Percentiles rank a stretch among this genome's conserved stretches.
These are phyloP conservation scores for Autographa gamma DNA, from an alignment of 2,888 invertebrate genomes.

Conservation along the genomic window DNA sequence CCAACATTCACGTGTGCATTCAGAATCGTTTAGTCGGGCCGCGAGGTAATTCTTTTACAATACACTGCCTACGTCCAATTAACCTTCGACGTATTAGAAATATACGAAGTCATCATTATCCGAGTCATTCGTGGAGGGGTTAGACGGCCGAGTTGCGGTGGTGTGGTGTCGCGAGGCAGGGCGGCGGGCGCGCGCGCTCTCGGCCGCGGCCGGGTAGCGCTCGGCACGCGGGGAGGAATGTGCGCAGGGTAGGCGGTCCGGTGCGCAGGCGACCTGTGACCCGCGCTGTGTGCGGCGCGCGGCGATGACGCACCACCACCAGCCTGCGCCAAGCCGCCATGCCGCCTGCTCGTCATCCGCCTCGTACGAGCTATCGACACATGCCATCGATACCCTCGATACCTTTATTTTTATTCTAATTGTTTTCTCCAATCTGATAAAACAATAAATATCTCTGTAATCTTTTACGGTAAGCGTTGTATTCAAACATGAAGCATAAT, in stretches of 20 bases:
- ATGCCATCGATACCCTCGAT: slow-evolving; percentile 59
- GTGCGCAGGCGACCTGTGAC: slow-evolving; percentile 81
- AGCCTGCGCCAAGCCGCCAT: slow-evolving; percentile 40
- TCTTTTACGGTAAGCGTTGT: neutral
- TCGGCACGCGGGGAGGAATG: slow-evolving; percentile 68
- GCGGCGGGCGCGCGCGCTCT: slow-evolving; percentile 23
- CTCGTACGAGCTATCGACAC: slow-evolving; percentile 47
- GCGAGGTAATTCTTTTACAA: slow-evolving; percentile 82
- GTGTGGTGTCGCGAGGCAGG: slow-evolving; percentile 9
- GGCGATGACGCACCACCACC: slow-evolving; percentile 72
- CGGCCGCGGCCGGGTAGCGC: slow-evolving; percentile 45
- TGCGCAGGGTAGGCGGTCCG: slow-evolving; percentile 78
- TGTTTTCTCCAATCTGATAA: slow-evolving; percentile 23
- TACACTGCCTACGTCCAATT: slow-evolving; percentile 85
- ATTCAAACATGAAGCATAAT: neutral
- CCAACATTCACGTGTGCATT: slow-evolving; percentile 43
- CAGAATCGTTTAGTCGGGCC: slow-evolving; percentile 61
- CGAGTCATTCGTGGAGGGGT: slow-evolving; percentile 72
- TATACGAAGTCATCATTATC: slow-evolving; percentile 83
- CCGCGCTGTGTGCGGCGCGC: slow-evolving; percentile 56
- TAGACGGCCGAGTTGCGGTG: slow-evolving; percentile 59
- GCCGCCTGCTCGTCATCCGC: slow-evolving; percentile 27
- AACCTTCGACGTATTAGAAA: slow-evolving; percentile 85
- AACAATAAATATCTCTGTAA: neutral
- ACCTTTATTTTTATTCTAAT: slow-evolving; percentile 52